Evolutionary conservation across 2,113 vertebrate species (phyloP).

Genomic region (Hemiscyllium ocellatum): DNA sequence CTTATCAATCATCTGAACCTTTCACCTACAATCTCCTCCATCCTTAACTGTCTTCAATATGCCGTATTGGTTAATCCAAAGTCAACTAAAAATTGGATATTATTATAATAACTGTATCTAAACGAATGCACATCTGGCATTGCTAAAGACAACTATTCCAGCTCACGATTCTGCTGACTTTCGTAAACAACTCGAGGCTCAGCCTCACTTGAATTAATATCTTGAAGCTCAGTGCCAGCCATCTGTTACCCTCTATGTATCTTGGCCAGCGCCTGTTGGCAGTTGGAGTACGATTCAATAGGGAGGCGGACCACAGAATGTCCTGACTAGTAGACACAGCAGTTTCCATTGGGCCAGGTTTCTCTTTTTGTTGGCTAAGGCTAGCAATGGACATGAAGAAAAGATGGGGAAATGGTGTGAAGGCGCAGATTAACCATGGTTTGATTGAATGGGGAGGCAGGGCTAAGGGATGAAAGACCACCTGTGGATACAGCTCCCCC

Average conservation of each 20-base stretch:
- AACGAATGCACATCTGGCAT: neutral
- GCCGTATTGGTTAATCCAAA: neutral
- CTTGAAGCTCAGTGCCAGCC: neutral
- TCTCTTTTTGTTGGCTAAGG: neutral
- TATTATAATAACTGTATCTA: neutral
- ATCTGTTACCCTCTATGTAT: neutral
- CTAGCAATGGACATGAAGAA: neutral
- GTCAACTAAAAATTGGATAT: neutral
- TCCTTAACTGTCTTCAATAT: neutral
- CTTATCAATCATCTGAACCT: conserved; percentile 23
- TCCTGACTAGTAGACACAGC: neutral
- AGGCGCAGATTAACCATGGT: neutral
- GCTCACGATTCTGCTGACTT: conserved; percentile 20
- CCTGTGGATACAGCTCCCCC: neutral
- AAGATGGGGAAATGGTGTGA: no score
- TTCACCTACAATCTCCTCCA: neutral
- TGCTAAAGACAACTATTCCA: neutral
- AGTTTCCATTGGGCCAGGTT: neutral
- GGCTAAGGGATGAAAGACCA: neutral
- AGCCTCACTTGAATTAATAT: neutral
- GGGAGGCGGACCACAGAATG: neutral
- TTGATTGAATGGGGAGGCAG: no score
- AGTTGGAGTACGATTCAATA: neutral
- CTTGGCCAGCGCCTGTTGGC: neutral
- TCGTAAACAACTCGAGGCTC: neutral